Percentiles rank a stretch among this genome's conserved stretches.
These are phyloP conservation scores for Neotragus moschatus DNA, from an alignment of 2,113 vertebrate species.

Conservation along the genomic window DNA sequence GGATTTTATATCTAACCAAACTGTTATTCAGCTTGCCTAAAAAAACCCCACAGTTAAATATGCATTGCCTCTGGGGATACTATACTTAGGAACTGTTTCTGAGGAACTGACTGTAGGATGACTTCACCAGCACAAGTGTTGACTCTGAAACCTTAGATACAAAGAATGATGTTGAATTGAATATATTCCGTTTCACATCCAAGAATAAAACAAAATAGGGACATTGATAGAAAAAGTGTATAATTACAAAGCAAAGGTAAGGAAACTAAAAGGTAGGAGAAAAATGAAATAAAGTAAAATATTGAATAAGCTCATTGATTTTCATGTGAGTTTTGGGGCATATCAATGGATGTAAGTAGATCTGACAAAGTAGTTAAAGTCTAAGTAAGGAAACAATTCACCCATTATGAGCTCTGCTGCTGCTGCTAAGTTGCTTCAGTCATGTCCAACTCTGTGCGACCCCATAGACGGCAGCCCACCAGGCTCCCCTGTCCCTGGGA, in stretches of 20 bases:
- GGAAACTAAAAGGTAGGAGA: not conserved
- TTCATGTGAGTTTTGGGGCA: not conserved
- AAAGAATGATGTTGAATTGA: not conserved
- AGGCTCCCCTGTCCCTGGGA: not conserved
- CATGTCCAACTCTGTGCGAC: rapidly evolving
- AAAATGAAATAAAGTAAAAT: not conserved
- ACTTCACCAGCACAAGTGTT: not conserved
- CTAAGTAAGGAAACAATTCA: not conserved
- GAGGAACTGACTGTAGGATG: not conserved
- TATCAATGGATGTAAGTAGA: not conserved
- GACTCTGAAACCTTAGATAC: not conserved
- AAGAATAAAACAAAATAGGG: not conserved
- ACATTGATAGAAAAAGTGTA: not conserved
- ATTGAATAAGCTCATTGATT: not conserved
- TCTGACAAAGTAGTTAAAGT: not conserved
- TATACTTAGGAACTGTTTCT: not conserved
- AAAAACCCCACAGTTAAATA: not conserved
- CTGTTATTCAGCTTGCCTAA: not conserved
- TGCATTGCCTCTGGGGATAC: not conserved
- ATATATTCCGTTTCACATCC: not conserved
- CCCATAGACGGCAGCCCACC: not conserved
- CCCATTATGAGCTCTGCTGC: not conserved
- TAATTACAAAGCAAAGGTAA: not conserved
- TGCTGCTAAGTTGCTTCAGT: not conserved
- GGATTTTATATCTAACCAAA: not conserved